Evolutionary conservation across 2,797 vertebrate species (phyloP).

Genomic region (Channallabes apus): DNA sequence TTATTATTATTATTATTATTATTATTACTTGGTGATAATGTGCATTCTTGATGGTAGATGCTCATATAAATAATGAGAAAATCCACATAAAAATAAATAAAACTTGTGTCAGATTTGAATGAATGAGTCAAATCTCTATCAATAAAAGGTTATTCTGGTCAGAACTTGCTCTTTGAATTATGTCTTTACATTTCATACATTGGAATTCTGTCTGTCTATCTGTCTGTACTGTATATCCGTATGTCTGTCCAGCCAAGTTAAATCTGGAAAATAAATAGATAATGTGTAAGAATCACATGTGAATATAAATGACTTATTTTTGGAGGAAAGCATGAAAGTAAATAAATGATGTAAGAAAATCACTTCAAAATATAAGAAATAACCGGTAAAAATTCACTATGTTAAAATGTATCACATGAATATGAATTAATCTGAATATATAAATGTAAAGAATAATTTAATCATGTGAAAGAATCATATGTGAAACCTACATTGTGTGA

Average conservation of each 20-base stretch:
- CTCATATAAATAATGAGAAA: too few relatives aligned
- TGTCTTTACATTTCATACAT: too few relatives aligned
- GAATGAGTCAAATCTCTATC: too few relatives aligned
- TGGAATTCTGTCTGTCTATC: too few relatives aligned
- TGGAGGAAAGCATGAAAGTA: not conserved
- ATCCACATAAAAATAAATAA: not conserved
- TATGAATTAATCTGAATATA: not conserved
- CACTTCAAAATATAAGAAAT: not conserved
- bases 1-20: not conserved
- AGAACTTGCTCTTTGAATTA: too few relatives aligned
- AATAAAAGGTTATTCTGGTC: too few relatives aligned
- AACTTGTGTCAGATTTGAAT: not conserved
- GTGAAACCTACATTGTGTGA: not conserved
- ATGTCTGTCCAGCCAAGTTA: too few relatives aligned
- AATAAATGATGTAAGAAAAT: not conserved
- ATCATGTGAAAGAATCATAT: not conserved
- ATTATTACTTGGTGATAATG: not conserved
- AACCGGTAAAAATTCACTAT: too few relatives aligned
- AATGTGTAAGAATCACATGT: not conserved
- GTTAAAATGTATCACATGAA: not conserved
- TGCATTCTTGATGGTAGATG: not conserved
- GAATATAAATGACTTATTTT: not conserved
- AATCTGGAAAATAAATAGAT: not conserved
- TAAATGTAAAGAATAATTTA: not conserved
- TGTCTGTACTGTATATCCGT: too few relatives aligned